Evolutionary conservation across 2,888 invertebrate species (phyloP), one percentile per base, ranked within the genome.

Genomic region (Euplagia quadripunctaria): DNA sequence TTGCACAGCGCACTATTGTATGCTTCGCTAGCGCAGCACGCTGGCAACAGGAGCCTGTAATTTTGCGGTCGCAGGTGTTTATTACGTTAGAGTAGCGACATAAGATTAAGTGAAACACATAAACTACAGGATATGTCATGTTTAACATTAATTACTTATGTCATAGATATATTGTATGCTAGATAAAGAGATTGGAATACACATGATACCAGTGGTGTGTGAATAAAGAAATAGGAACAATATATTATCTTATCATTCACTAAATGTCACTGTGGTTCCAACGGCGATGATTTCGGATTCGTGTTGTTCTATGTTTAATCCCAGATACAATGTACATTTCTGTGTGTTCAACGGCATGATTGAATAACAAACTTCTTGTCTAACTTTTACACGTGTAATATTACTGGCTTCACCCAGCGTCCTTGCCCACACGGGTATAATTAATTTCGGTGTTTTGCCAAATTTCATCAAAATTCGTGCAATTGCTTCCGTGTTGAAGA

Each of bases 1-100:
- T 80, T 72, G 88, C 86, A 82, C 88, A 85, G 84, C 81, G 86
- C 85, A 86, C 91, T 86, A 91, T 94, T 92, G 93, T 93, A 80
- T 80, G 75, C 77, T 81, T 81, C 84, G 79, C 76, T 82, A 76
- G 73, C 80, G 86, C 88, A 85, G 88, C 93, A 92, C 85, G 93
- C 93, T 93, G 93, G 76, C 92, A 86, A 84, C 86, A 77, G 84
- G 88, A 92, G 87, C 91, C 91, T 92, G 88, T 94, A 93, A 95
- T 95, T 92, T 93, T 92, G 95, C 90, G 94, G 95, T 93, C 85
- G 89, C 93, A 92, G 92, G 94, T 93, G 93, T 91, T 92, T 91
- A 90, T 89, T 89, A 88, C 86, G 86, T 88, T 89, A 88, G 82
- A 84, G 81, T 86, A 84, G 85, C 83, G 85, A 85, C 76, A 81